Conservation (phyloP, 2,797 vertebrate genomes). For the Malurus leucopterus region DNA sequence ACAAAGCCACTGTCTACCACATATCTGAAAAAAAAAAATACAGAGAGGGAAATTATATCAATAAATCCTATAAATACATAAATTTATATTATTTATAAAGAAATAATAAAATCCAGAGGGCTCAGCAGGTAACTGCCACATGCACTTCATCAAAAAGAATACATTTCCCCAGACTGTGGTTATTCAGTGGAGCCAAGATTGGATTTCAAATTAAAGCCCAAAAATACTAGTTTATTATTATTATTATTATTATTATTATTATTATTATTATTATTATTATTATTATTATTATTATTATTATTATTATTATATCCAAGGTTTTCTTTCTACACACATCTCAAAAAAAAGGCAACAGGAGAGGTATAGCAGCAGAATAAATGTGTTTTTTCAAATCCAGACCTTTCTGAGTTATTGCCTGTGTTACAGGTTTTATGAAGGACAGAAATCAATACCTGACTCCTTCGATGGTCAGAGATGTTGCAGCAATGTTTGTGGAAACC, state of each 20-base stretch:
- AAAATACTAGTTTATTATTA: not conserved
- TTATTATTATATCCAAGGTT: not conserved
- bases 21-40: constrained; percentile 73
- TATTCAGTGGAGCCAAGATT: not conserved
- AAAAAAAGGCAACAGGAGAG: not conserved
- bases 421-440: not conserved
- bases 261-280: no score
- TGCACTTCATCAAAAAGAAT: fast-evolving
- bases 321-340: not conserved
- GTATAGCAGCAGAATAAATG: not conserved
- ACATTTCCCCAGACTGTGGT: not conserved
- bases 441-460: constrained; percentile 83
- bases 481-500: constrained; percentile 95
- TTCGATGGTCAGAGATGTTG: constrained; percentile 94
- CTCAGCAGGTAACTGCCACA: not conserved
- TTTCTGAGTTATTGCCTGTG: not conserved
- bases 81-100: no score
- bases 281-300: no score
- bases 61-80: no score
- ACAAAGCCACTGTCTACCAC: constrained; percentile 97
- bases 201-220: not conserved
- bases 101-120: not conserved
- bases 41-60: not conserved
- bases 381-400: not conserved
- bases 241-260: no score